Evolutionary conservation across 2,888 invertebrate species (phyloP).

Genomic region (Cantharis rustica): DNA sequence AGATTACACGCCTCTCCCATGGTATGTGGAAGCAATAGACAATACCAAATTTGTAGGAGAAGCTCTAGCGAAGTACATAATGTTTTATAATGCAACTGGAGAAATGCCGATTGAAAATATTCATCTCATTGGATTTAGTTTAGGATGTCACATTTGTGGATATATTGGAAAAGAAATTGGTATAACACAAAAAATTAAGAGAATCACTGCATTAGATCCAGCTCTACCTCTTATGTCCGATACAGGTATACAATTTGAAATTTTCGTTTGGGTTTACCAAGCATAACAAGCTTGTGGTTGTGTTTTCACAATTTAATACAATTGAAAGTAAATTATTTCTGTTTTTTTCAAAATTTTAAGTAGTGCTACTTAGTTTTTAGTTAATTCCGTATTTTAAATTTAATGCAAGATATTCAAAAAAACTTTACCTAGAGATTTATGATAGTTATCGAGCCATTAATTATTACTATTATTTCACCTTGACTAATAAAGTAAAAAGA

Average conservation of each 20-base stretch:
- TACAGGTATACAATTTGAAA: neutral
- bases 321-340: neutral
- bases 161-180: slow-evolving; percentile 73
- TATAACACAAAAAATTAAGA: slow-evolving; percentile 45
- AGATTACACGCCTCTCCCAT: slow-evolving; percentile 73
- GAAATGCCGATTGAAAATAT: slow-evolving; percentile 64
- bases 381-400: neutral
- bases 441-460: neutral
- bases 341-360: neutral
- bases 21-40: slow-evolving; percentile 75
- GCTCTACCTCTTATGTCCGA: slow-evolving; percentile 75
- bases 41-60: slow-evolving; percentile 72
- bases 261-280: neutral
- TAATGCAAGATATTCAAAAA: neutral
- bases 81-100: slow-evolving; percentile 63
- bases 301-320: neutral
- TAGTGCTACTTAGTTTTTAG: neutral
- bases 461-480: neutral
- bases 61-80: slow-evolving; percentile 68
- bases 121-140: slow-evolving; percentile 72
- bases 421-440: neutral
- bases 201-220: slow-evolving; percentile 68
- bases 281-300: neutral
- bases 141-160: slow-evolving; percentile 77
- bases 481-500: neutral